phyloP scores from a whole-genome alignment of 1,140 invertebrate species.

The Uloborus diversus region DNA sequence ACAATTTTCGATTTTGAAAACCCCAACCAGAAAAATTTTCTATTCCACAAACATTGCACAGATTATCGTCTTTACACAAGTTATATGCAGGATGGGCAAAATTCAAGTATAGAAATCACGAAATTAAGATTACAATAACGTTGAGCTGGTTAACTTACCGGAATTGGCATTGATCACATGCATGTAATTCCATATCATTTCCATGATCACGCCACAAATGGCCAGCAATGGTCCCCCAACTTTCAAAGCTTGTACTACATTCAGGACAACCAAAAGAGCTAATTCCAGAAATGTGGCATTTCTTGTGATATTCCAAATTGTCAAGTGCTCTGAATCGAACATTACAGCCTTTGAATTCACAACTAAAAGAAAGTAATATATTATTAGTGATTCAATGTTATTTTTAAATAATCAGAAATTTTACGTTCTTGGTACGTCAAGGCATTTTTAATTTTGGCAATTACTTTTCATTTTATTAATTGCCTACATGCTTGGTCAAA shows the following conservation, averaged over 20 bases:
- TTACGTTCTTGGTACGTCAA: too few relatives aligned
- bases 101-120: too few relatives aligned
- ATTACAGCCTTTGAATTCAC: slow-evolving; percentile 65
- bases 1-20: too few relatives aligned
- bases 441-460: too few relatives aligned
- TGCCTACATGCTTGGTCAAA: too few relatives aligned
- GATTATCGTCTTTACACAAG: too few relatives aligned
- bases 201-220: slow-evolving; percentile 67
- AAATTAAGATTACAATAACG: background rate
- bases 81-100: too few relatives aligned
- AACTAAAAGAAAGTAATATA: slow-evolving; percentile 51
- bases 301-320: slow-evolving; percentile 70
- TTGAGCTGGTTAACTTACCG: slow-evolving; percentile 1
- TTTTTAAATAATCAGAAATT: too few relatives aligned
- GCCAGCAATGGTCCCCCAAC: slow-evolving; percentile 65
- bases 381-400: too few relatives aligned
- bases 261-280: slow-evolving; percentile 73
- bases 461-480: too few relatives aligned
- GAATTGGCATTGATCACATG: slow-evolving; percentile 66
- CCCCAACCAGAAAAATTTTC: too few relatives aligned
- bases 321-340: slow-evolving; percentile 65
- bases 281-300: slow-evolving; percentile 69
- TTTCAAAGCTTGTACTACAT: slow-evolving; percentile 70
- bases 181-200: slow-evolving; percentile 66
- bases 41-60: too few relatives aligned